Evolutionary conservation across 2,113 vertebrate genomes (phyloP).

Genomic region (Thamnophis sirtalis): DNA sequence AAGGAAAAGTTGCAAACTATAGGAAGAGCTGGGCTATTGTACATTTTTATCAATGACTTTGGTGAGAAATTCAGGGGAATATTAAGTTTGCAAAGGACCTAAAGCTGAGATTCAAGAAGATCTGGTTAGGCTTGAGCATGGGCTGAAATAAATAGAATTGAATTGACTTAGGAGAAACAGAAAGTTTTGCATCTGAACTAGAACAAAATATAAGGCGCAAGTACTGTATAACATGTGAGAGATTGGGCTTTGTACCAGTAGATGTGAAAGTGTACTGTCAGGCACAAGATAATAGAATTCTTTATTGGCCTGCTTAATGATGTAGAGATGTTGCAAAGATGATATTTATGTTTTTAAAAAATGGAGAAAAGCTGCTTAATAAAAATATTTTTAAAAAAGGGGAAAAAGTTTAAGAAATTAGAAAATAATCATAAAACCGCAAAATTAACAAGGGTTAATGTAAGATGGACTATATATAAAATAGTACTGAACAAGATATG

Average conservation of each 20-base stretch:
- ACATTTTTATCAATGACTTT: background rate
- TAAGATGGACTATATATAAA: too few species aligned
- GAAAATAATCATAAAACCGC: too few species aligned
- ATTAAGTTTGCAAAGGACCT: background rate
- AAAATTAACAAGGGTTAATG: too few species aligned
- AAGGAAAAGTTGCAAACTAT: background rate
- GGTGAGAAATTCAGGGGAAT: background rate
- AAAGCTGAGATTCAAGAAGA: background rate
- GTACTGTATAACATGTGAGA: background rate
- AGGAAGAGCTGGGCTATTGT: background rate
- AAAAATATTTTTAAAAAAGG: too few species aligned
- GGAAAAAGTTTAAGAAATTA: too few species aligned
- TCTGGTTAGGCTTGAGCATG: background rate
- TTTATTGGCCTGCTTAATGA: too few species aligned
- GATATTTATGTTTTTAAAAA: too few species aligned
- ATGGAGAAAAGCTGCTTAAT: too few species aligned
- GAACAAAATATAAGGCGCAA: background rate
- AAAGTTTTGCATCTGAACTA: background rate
- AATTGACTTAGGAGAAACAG: background rate
- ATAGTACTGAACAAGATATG: too few species aligned
- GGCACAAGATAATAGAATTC: background rate
- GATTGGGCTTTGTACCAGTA: background rate
- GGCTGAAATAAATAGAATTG: background rate
- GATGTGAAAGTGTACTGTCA: background rate
- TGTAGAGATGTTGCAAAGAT: too few species aligned